Conservation (phyloP, 2,797 vertebrate species). For the Salmo trutta region DNA sequence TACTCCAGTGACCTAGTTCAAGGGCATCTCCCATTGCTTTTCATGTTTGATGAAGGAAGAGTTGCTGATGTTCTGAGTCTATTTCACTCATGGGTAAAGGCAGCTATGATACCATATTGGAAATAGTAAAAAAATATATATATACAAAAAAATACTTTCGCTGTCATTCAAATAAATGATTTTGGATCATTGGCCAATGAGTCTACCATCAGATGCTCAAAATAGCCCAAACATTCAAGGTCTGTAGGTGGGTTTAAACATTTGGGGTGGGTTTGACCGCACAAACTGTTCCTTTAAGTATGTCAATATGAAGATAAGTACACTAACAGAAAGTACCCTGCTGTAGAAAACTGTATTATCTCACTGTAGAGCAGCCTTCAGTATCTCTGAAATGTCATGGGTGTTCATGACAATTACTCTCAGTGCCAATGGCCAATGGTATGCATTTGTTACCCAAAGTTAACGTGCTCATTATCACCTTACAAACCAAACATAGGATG, state of each 20-base stretch:
- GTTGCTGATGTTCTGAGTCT: background rate
- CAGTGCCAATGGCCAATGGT: background rate
- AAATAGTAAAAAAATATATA: no score
- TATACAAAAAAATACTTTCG: background rate
- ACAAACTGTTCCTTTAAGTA: no score
- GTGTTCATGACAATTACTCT: background rate
- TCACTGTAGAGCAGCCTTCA: background rate
- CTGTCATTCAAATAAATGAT: background rate
- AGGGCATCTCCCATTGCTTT: background rate
- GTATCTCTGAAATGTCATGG: background rate
- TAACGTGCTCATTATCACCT: background rate
- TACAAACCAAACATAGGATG: background rate
- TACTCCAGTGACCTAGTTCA: background rate
- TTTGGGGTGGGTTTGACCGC: background rate
- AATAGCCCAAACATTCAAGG: background rate
- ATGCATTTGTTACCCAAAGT: background rate
- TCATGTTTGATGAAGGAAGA: constrained; percentile 2
- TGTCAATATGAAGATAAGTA: background rate
- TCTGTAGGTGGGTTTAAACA: background rate
- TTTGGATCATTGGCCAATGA: background rate
- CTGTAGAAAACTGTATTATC: background rate
- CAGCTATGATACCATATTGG: background rate
- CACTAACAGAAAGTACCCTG: background rate
- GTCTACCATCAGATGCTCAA: background rate
- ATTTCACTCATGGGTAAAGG: background rate